phyloP scores from a whole-genome alignment of 2,113 vertebrate genomes.

The Labeo rohita region DNA sequence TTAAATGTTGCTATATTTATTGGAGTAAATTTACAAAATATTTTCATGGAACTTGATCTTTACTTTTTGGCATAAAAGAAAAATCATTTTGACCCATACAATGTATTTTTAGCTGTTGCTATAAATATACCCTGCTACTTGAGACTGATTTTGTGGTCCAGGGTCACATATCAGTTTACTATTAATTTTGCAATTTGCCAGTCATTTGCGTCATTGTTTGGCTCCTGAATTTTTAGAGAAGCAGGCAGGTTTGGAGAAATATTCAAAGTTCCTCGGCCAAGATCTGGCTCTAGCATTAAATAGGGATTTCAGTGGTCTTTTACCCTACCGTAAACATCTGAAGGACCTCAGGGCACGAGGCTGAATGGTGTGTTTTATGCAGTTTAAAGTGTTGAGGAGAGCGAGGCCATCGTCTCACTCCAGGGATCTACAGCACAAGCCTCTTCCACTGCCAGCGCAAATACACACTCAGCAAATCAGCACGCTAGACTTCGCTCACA shows the following conservation, averaged over 20 bases:
- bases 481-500: slow-evolving; percentile 19
- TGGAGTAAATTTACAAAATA: too few species aligned
- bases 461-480: slow-evolving; percentile 35
- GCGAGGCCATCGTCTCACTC: slow-evolving; percentile 35
- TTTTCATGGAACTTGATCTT: too few species aligned
- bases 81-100: too few species aligned
- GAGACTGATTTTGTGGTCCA: too few species aligned
- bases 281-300: not conserved
- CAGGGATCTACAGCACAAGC: slow-evolving; percentile 12
- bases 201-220: not conserved
- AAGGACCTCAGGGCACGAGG: slow-evolving; percentile 22
- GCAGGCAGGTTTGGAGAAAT: not conserved
- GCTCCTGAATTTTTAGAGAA: not conserved
- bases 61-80: too few species aligned
- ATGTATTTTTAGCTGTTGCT: too few species aligned
- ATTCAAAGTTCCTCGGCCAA: not conserved
- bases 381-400: slow-evolving; percentile 24
- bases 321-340: slow-evolving; percentile 15
- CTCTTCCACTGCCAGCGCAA: not conserved
- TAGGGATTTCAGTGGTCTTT: not conserved
- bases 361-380: slow-evolving; percentile 41
- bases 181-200: not conserved
- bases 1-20: too few species aligned
- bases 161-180: not conserved
- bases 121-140: too few species aligned